Percentiles rank a stretch among this genome's conserved stretches.
Conservation (phyloP, 1,140 invertebrate genomes). For the Lasaia peninsularis region DNA sequence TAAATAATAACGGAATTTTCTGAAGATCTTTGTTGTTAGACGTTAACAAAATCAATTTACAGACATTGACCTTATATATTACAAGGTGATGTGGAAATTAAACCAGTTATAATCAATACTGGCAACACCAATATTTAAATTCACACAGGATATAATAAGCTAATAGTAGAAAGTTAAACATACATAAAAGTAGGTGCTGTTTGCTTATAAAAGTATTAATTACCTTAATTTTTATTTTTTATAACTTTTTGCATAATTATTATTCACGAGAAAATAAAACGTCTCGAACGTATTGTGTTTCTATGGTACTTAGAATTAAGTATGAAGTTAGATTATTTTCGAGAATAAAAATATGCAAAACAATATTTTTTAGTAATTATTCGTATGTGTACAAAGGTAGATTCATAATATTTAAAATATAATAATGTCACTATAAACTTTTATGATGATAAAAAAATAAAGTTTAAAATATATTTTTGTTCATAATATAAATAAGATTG, state of each 20-base stretch:
- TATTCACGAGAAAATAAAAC: neutral
- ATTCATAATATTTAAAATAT: too few species aligned
- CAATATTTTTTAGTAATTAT: too few species aligned
- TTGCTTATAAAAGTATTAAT: neutral
- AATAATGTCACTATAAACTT: too few species aligned
- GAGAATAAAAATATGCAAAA: too few species aligned
- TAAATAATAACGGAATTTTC: conserved; percentile 15
- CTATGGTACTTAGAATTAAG: neutral
- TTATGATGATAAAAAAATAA: too few species aligned
- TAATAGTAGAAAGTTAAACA: neutral
- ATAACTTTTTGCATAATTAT: neutral
- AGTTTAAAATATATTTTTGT: too few species aligned
- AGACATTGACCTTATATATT: conserved; percentile 34
- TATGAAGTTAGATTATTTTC: too few species aligned
- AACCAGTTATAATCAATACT: neutral
- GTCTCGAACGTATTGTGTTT: neutral
- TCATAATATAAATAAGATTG: too few species aligned
- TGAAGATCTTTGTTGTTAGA: conserved; percentile 20
- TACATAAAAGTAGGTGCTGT: neutral
- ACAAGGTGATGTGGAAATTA: conserved; percentile 36
- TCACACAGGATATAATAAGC: neutral
- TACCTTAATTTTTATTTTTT: neutral
- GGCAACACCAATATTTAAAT: neutral
- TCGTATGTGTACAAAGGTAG: too few species aligned
- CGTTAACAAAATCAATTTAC: conserved; percentile 28